phyloP scores from a whole-genome alignment of 2,113 vertebrate species.

The Urocynchramus pylzowi region DNA sequence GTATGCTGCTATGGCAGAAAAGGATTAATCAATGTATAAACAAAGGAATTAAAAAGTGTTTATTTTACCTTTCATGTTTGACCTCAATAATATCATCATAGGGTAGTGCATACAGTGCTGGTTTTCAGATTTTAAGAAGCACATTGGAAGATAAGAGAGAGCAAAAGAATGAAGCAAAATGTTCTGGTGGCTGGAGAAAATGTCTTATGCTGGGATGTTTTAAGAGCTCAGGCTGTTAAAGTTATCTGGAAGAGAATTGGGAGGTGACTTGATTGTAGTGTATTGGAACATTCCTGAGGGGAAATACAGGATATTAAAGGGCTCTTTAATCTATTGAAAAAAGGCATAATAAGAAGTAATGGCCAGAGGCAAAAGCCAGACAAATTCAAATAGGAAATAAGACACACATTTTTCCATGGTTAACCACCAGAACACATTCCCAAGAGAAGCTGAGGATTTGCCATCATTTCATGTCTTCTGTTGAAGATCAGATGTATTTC shows the following conservation, averaged over 20 bases:
- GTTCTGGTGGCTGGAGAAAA: neutral
- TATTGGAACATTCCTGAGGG: conserved; percentile 4
- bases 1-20: neutral
- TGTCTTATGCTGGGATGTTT: neutral
- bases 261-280: neutral
- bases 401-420: conserved; percentile 5
- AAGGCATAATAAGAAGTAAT: conserved; percentile 17
- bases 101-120: neutral
- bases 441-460: neutral
- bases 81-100: neutral
- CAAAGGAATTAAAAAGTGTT: neutral
- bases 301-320: conserved; percentile 32
- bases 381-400: conserved; percentile 14
- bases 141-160: neutral
- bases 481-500: neutral
- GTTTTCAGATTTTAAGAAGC: neutral
- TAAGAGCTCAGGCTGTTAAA: neutral
- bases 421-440: conserved; percentile 32
- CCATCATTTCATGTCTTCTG: neutral
- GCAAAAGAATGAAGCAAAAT: neutral
- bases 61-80: neutral
- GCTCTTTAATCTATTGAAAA: conserved; percentile 47
- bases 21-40: neutral
- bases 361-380: conserved; percentile 14
- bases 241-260: neutral